Base-by-base conservation (phyloP, 2,113 vertebrate genomes). In the Calidris pugnax region DNA sequence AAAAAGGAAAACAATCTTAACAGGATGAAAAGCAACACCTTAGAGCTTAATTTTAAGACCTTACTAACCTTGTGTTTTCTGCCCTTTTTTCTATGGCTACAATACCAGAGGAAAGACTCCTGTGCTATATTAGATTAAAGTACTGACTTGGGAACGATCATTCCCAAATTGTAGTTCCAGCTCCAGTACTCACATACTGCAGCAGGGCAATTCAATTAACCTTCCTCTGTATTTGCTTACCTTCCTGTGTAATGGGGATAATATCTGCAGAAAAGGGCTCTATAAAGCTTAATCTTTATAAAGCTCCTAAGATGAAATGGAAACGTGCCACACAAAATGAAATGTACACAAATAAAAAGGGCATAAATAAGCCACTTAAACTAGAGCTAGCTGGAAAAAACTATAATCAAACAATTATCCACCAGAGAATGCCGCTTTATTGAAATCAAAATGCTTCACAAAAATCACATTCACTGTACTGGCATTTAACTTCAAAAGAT, bases 131-230 rank as follows among this genome's bases (percentile, higher is more conserved):
- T 84, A 88, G 67, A 92, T 82, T 90, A 90, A 88, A 91, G 14
- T 67, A 93, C 68, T 89, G 48, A 89, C 76, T 93, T 78, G 83
- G 68, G 95, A 96, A 92, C 3, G 18, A 94, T 86, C 85, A 88
- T 80, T 78, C 85, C 83, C 92, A 75, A 90, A 94, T 50, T 78
- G 83, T 90, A 90, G 92, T 47, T 90, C 73, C 84, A 95, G 88
- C 76, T 93, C 76, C 67, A 88, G 43, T 68, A 90, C 39, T 94
- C 72, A 86, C 60, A 94, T 69, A 75, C 48, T 76, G 66, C 62
- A 91, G 77, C 48, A 85, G 74, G 22, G 81, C 89, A 96, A 95
- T 96, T 95, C 86, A 95, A 96, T 96, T 97, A 96, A 93, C 85
- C 74, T 95, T 92, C 90, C 56, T 53, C 88, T 84, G 20, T 86